Evolutionary conservation across 2,888 invertebrate genomes (phyloP), one percentile per base, ranked within the genome.

Genomic region (Saturnia pavonia): DNA sequence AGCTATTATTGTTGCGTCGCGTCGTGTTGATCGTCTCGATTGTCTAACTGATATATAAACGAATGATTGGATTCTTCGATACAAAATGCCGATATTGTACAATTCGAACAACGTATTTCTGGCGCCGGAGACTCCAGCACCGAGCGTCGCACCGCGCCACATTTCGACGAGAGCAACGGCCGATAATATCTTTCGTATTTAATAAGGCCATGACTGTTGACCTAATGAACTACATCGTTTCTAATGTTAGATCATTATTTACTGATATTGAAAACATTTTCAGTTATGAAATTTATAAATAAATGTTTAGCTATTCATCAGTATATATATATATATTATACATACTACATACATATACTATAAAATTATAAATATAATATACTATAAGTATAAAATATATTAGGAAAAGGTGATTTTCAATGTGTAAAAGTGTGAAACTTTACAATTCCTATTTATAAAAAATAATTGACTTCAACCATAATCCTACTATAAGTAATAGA

Each of bases 21-120:
- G 65, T 85, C 81, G 85, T 85, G 84, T 85, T 80, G 88, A 87
- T 86, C 85, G 81, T 74, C 71, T 71, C 78, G 85, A 85, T 87
- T 83, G 86, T 82, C 67, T 67, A 69, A 25, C 68, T 69, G 68
- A 68, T 68, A 68, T 70, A 71, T 69, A 72, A 71, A 73, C 66
- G 19, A 69, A 27, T 60, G 70, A 71, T 71, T 68, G 68, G 80
- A 85, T 83, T 80, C 84, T 80, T 78, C 81, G 83, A 85, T 82
- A 84, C 78, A 81, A 78, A 81, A 78, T 75, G 74, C 77, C 74
- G 79, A 84, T 84, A 87, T 86, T 84, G 84, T 88, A 85, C 82
- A 84, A 85, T 86, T 79, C 82, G 78, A 84, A 81, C 83, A 82
- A 77, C 78, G 78, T 81, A 84, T 79, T 78, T 78, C 72, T 77